Evolutionary conservation across 1,140 invertebrate species (phyloP).

Genomic region (Drosophila lowei): DNA sequence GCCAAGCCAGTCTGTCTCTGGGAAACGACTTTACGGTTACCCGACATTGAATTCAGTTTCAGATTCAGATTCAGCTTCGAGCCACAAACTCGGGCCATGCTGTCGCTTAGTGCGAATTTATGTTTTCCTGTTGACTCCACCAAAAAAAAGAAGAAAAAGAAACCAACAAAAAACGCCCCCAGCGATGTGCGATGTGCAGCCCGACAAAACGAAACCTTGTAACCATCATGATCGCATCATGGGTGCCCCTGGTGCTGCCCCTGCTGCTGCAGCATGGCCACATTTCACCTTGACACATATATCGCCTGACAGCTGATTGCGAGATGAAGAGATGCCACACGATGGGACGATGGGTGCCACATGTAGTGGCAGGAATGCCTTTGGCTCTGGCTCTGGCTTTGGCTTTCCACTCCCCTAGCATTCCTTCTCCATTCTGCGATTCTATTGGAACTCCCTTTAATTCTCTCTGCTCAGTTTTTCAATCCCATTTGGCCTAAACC

Average conservation of each 20-base stretch:
- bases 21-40: slow-evolving; percentile 64
- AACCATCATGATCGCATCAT: slow-evolving; percentile 35
- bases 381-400: too few species aligned
- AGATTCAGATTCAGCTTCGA: slow-evolving; percentile 24
- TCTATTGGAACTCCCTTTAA: background rate
- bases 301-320: slow-evolving; percentile 63
- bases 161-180: slow-evolving; percentile 41
- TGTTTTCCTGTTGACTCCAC: slow-evolving; percentile 74
- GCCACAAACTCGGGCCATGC: slow-evolving; percentile 29
- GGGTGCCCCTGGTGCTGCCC: background rate
- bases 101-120: slow-evolving; percentile 76
- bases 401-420: too few species aligned
- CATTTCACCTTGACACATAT: slow-evolving; percentile 78
- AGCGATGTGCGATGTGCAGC: slow-evolving; percentile 12
- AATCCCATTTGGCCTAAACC: slow-evolving; percentile 48
- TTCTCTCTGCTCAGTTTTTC: slow-evolving; percentile 11
- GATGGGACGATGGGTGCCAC: too few species aligned
- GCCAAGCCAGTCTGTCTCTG: slow-evolving; percentile 22
- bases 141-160: slow-evolving; percentile 40
- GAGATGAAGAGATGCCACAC: slow-evolving; percentile 11
- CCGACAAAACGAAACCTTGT: slow-evolving; percentile 48
- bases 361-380: background rate
- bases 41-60: slow-evolving; percentile 51
- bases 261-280: slow-evolving; percentile 19
- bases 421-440: background rate